phyloP scores from a whole-genome alignment of 2,113 vertebrate species.

The Rhinoderma darwinii region DNA sequence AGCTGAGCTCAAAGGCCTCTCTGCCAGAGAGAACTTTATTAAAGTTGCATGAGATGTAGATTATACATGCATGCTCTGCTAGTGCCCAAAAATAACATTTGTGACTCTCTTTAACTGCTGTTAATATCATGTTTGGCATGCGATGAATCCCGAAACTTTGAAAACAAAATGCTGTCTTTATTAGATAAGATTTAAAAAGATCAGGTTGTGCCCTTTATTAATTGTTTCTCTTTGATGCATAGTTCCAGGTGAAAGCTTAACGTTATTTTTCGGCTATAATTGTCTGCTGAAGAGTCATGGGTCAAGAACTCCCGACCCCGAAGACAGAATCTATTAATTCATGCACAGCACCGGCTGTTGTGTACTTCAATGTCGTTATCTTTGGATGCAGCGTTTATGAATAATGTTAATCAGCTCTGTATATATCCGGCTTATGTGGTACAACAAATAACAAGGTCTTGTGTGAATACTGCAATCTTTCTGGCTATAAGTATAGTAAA shows the following conservation, averaged over 20 bases:
- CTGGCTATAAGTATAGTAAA: neutral
- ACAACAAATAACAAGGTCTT: slow-evolving; percentile 37
- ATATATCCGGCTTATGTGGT: neutral
- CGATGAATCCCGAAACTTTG: slow-evolving; percentile 60
- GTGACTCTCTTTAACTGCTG: slow-evolving; percentile 58
- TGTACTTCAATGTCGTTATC: slow-evolving; percentile 45
- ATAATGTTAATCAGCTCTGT: slow-evolving; percentile 46
- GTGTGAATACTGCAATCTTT: neutral
- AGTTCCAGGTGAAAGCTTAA: slow-evolving; percentile 65
- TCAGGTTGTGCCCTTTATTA: slow-evolving; percentile 61
- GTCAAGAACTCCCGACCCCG: slow-evolving; percentile 27
- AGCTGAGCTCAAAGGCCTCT: neutral
- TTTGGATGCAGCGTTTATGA: slow-evolving; percentile 49
- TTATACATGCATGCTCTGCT: slow-evolving; percentile 64
- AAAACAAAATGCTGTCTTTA: slow-evolving; percentile 61
- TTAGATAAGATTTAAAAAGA: slow-evolving; percentile 66
- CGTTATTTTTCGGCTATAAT: slow-evolving; percentile 47
- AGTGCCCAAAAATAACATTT: slow-evolving; percentile 63
- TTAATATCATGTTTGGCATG: slow-evolving; percentile 64
- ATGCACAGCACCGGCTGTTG: slow-evolving; percentile 31
- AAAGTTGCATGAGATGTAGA: slow-evolving; percentile 67
- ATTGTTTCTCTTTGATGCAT: slow-evolving; percentile 63
- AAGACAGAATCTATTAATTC: slow-evolving; percentile 56
- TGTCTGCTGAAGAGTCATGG: slow-evolving; percentile 44
- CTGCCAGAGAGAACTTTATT: slow-evolving; percentile 61